Evolutionary conservation across 2,888 invertebrate genomes (phyloP).

Genomic region (Tiphia femorata): DNA sequence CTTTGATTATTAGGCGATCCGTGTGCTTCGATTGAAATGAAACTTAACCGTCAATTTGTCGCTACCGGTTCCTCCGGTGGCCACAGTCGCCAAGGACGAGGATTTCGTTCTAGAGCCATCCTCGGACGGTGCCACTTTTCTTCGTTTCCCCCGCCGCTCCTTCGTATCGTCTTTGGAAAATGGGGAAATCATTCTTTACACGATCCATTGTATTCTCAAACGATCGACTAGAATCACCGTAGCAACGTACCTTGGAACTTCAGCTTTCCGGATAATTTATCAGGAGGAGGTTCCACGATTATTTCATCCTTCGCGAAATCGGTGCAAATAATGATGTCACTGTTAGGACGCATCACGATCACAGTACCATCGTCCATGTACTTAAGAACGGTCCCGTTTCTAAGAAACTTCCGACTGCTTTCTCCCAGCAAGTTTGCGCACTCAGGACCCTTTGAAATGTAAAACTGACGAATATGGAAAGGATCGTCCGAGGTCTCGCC

Average conservation of each 20-base stretch:
- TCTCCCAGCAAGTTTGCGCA: conserved; percentile 28
- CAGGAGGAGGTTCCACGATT: too few species aligned
- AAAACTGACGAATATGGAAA: conserved; percentile 57
- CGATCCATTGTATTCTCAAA: conserved; percentile 14
- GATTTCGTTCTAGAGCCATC: too few species aligned
- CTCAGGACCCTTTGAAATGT: conserved; percentile 41
- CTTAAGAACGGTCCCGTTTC: conserved; percentile 61
- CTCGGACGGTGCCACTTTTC: too few species aligned
- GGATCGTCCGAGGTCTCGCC: conserved; percentile 44
- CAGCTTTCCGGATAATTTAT: too few species aligned
- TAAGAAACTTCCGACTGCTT: conserved; percentile 54
- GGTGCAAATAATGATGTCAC: conserved; percentile 51
- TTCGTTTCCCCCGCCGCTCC: too few species aligned
- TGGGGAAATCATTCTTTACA: too few species aligned
- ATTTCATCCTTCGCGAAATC: conserved; percentile 33
- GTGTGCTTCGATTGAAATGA: conserved; percentile 15
- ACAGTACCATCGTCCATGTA: conserved; percentile 53
- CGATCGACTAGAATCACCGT: too few species aligned
- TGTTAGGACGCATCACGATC: conserved; percentile 55
- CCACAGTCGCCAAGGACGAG: too few species aligned
- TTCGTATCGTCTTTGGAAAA: too few species aligned
- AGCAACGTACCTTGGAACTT: too few species aligned
- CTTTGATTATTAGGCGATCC: too few species aligned
- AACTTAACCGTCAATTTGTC: conserved; percentile 33
- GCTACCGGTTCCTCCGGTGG: too few species aligned